Evolutionary conservation across 1,140 invertebrate genomes (phyloP), one percentile per base, ranked within the genome.

Genomic region (Gryllus bimaculatus): DNA sequence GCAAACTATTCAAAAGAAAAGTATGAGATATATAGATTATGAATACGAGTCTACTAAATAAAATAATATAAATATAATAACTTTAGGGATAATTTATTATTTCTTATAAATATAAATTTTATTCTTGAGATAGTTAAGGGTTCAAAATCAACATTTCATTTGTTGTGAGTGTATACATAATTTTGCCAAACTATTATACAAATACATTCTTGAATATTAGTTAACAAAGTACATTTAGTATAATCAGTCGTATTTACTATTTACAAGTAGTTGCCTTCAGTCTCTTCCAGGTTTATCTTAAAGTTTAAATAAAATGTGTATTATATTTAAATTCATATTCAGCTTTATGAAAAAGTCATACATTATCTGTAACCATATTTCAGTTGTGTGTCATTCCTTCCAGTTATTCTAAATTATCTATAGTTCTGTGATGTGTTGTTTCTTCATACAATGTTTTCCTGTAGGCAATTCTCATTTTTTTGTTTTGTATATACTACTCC

Each of bases 51-150:
- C 39, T 47, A 77, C n/a, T 20, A 54, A 21, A 48, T 20, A 13
- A 77, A 77, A 77, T 49, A 48, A 77, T 54, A 18, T 77, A 77
- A 77, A 18, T 77, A 66, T 66, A 10, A 10, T 66, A 66, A 66
- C 54, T 66, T 13, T 66, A 66, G 54, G 54, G 54, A 66, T 66
- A 66, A 66, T 18, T 39, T 39, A 66, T 66, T 66, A 0, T 66
- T 66, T 66, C 18, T 13, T 18, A 66, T 66, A 66, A 66, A 66
- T 66, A 66, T 66, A 54, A 54, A 54, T 54, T 54, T 8, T 15
- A 66, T 66, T 7, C 18, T 66, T 13, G 54, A 66, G 18, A 66
- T 13, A 13, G 54, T 66, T 66, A 66, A 66, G 54, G 54, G 54
- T 66, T 66, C 54, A 66, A 66, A 66, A 13, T 66, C 54, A 13